Conservation (phyloP, 2,797 vertebrate genomes). For the Protosalanx chinensis region DNA sequence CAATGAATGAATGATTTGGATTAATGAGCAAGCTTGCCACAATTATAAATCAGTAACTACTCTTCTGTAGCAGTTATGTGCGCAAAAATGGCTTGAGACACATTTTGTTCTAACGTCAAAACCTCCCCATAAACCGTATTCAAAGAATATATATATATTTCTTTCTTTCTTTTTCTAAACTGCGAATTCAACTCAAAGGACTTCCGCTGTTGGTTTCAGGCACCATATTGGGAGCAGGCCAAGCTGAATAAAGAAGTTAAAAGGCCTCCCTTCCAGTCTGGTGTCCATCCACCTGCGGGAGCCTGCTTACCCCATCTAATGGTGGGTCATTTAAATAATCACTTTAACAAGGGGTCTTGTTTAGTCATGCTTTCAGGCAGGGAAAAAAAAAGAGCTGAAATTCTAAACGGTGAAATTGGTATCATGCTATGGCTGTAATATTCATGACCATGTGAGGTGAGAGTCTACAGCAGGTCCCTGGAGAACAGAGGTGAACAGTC, state of each 20-base stretch:
- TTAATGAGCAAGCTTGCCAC: not conserved
- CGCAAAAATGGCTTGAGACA: too few species aligned
- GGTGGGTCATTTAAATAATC: conserved; percentile 39
- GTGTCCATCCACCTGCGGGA: conserved; percentile 9
- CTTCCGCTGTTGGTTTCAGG: not conserved
- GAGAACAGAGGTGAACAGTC: not conserved
- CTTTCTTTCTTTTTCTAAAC: too few species aligned
- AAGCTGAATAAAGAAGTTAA: conserved; percentile 10
- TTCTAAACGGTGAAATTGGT: conserved; percentile 26
- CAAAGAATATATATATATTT: not conserved
- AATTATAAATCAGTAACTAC: not conserved
- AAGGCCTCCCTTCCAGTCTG: not conserved
- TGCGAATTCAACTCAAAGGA: not conserved
- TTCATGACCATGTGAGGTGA: not conserved
- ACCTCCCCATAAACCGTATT: not conserved
- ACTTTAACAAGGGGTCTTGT: conserved; percentile 24
- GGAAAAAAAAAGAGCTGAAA: conserved; percentile 6
- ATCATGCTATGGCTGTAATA: not conserved
- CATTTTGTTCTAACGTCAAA: not conserved
- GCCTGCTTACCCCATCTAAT: conserved; percentile 23
- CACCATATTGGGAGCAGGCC: conserved; percentile 9
- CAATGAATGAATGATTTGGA: not conserved
- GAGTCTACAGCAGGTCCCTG: not conserved
- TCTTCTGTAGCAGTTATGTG: not conserved
- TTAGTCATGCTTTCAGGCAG: conserved; percentile 22